Percentiles rank a stretch among this genome's conserved stretches.
Evolutionary conservation across 2,888 invertebrate genomes (phyloP).

Genomic region (Corythucha ciliata): DNA sequence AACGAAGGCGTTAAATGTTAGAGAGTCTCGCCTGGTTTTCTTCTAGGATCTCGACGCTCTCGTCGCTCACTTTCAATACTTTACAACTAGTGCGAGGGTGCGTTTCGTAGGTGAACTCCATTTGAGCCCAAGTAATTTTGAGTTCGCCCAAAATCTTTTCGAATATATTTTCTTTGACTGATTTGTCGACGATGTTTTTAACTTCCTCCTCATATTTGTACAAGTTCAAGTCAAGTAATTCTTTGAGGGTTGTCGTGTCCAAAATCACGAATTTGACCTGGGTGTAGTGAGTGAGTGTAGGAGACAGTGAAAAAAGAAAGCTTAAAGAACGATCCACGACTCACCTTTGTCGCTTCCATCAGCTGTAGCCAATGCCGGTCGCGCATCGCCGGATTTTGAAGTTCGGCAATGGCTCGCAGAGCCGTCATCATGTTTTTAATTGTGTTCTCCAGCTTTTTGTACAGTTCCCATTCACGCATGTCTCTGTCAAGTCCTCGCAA

Average conservation of each 20-base stretch:
- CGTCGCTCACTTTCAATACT: conserved; percentile 72
- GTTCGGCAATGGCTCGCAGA: conserved; percentile 78
- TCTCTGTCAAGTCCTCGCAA: conserved; percentile 62
- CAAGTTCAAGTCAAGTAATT: conserved; percentile 74
- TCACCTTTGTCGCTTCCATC: conserved; percentile 82
- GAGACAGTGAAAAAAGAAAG: background rate
- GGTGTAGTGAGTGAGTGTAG: background rate
- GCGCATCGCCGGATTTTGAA: conserved; percentile 88
- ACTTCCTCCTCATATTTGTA: conserved; percentile 90
- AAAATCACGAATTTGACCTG: conserved; percentile 72
- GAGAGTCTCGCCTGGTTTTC: conserved; percentile 96
- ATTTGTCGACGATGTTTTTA: conserved; percentile 88
- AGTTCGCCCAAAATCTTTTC: conserved; percentile 84
- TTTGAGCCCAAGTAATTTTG: conserved; percentile 65
- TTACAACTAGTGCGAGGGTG: conserved; percentile 75
- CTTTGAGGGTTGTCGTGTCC: conserved; percentile 76
- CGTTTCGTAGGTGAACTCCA: conserved; percentile 68
- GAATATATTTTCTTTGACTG: conserved; percentile 94
- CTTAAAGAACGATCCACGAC: background rate
- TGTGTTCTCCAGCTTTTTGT: conserved; percentile 61
- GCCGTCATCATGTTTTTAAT: conserved; percentile 92
- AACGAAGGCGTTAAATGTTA: background rate
- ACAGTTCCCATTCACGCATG: conserved; percentile 64
- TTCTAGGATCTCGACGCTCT: conserved; percentile 83
- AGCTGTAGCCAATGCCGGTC: conserved; percentile 90